Base-by-base conservation (phyloP, 1,140 invertebrate genomes). In the Pissodes strobi region DNA sequence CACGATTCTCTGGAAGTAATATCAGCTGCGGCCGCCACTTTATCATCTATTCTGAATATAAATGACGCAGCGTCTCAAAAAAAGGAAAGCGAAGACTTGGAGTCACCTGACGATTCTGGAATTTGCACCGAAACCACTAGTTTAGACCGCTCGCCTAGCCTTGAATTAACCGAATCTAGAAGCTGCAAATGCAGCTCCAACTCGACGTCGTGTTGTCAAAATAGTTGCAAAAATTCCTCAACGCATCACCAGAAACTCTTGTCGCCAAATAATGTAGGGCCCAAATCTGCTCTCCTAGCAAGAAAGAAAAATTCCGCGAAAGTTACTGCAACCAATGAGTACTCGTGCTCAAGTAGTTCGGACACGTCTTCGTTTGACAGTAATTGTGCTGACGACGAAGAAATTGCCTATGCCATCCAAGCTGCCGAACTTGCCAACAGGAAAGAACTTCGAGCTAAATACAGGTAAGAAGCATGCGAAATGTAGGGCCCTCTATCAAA, bases 381-480 rank as follows among this genome's bases (percentile, higher is more conserved):
- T 34, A 90, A 91, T 66, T 91, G 89, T 70, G 90, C 90, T 52
- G 92, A 94, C 76, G 91, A 95, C 72, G 92, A 93, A 72, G 92
- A 95, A 74, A 93, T 95, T 52, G 91, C 92, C 0, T 77, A 94
- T 17, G 92, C 92, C 0, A 83, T 94, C 72, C 89, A 93, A 72
- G 91, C 91, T 8, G 91, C 92, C 10, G 91, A 94, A 79, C 83
- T 92, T 21, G 90, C 90, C 0, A 90, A 88, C 39, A 81, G 88
- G 30, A 90, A 90, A 75, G 88, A 93, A 78, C 88, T 91, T 9
- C 79, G 92, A 41, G 87, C 90, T 0, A 88, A 91, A 66, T 95
- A 93, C 77, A 86, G 88, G 88, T 91, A 77, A 84, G 81, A 34
- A 18, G 48, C n/a, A n/a, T n/a, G n/a, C n/a, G n/a, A n/a, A n/a